Percentiles rank a stretch among this genome's conserved stretches.
These are phyloP conservation scores for Drosophila pallidifrons DNA, from an alignment of 1,140 invertebrate species.

Conservation along the genomic window DNA sequence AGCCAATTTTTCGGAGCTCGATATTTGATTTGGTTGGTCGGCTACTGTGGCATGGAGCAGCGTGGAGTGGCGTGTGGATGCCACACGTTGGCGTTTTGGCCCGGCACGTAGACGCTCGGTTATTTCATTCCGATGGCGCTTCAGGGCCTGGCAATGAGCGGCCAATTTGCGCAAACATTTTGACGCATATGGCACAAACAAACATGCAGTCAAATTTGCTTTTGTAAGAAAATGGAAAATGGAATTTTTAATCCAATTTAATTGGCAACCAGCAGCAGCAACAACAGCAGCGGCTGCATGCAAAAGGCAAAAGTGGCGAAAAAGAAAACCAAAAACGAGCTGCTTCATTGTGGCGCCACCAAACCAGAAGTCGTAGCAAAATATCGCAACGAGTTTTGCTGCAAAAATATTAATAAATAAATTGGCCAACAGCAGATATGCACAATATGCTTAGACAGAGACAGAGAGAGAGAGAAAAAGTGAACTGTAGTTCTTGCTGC, in stretches of 20 bases:
- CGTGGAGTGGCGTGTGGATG: constrained; percentile 4
- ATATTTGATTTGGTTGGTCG: constrained; percentile 54
- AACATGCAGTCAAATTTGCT: constrained; percentile 42
- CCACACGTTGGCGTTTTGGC: constrained; percentile 23
- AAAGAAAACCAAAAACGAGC: constrained; percentile 7
- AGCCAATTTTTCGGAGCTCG: constrained; percentile 39
- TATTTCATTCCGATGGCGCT: constrained; percentile 39
- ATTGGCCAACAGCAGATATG: constrained; percentile 60
- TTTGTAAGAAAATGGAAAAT: constrained; percentile 78
- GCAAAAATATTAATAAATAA: constrained; percentile 72
- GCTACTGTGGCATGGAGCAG: no score
- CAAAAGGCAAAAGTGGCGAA: constrained; percentile 44
- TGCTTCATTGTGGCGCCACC: constrained; percentile 30
- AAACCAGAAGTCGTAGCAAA: constrained; percentile 23
- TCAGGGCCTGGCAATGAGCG: constrained; percentile 52
- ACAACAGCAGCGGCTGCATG: not conserved
- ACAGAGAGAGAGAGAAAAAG: not conserved
- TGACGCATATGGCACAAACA: constrained; percentile 61
- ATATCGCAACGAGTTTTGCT: constrained; percentile 27
- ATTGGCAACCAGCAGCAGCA: constrained; percentile 52
- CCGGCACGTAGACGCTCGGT: constrained; percentile 49
- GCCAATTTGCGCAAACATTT: constrained; percentile 64
- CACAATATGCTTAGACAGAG: constrained; percentile 40
- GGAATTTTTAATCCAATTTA: constrained; percentile 83
- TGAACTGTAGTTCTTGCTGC: constrained; percentile 6